Evolutionary conservation across 1,140 invertebrate species (phyloP).

Genomic region (Lasioglossum baleicum): DNA sequence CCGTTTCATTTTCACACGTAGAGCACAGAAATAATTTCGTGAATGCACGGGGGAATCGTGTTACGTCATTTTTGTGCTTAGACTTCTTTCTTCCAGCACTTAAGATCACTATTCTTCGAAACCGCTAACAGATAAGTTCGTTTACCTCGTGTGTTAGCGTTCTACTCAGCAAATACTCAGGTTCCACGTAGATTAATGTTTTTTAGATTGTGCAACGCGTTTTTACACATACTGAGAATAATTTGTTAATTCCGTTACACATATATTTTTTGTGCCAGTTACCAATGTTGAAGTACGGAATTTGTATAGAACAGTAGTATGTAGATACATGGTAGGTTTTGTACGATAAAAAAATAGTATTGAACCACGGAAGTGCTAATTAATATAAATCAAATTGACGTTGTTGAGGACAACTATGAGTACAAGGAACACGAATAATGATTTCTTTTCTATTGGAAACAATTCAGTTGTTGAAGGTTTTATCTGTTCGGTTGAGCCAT

Average conservation of each 20-base stretch:
- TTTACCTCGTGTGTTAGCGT: slow-evolving; percentile 5
- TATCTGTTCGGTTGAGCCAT: slow-evolving; percentile 2
- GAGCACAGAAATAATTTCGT: background rate
- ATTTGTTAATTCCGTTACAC: slow-evolving; percentile 35
- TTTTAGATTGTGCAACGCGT: slow-evolving; percentile 24
- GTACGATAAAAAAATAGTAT: slow-evolving; percentile 31
- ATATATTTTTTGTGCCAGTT: slow-evolving; percentile 35
- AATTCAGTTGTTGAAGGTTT: slow-evolving; percentile 31
- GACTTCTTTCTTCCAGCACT: background rate
- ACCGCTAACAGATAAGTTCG: background rate
- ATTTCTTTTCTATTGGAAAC: slow-evolving; percentile 41
- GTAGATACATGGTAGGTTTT: slow-evolving; percentile 43
- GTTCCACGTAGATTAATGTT: slow-evolving; percentile 31
- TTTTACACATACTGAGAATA: slow-evolving; percentile 14
- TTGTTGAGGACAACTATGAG: slow-evolving; percentile 55
- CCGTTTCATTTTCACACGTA: slow-evolving; percentile 1
- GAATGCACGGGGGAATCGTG: slow-evolving; percentile 15
- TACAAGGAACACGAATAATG: slow-evolving; percentile 63
- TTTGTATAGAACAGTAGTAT: slow-evolving; percentile 34
- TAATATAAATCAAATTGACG: slow-evolving; percentile 31
- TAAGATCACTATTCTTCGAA: background rate
- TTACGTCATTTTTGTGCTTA: background rate
- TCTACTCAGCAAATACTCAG: slow-evolving; percentile 32
- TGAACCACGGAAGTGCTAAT: slow-evolving; percentile 36
- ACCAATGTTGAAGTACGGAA: slow-evolving; percentile 33